Conservation (phyloP, 2,888 invertebrate species). For the Cosmopolites sordidus region DNA sequence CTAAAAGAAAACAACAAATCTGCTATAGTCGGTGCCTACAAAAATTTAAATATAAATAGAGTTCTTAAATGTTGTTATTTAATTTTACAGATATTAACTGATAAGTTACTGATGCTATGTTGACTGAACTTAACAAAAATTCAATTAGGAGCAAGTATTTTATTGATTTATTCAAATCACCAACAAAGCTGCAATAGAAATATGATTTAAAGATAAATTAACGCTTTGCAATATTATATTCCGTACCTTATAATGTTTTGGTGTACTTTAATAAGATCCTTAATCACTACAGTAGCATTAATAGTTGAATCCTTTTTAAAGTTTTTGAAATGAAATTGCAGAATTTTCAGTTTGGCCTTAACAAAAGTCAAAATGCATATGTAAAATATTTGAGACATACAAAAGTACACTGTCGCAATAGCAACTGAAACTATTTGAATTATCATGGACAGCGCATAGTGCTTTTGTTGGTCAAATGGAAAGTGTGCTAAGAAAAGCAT, state of each 20-base stretch:
- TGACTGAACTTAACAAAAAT: conserved; percentile 6
- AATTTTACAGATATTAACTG: conserved; percentile 7
- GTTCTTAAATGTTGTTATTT: neutral
- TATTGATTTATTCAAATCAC: neutral
- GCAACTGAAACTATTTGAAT: neutral
- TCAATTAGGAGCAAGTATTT: neutral
- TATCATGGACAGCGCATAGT: conserved; percentile 5
- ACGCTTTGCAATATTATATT: no score
- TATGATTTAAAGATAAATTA: no score
- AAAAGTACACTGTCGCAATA: conserved; percentile 5
- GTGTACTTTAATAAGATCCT: conserved; percentile 6
- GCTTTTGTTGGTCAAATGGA: conserved; percentile 12
- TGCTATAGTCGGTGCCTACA: conserved; percentile 3
- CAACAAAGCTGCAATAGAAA: neutral
- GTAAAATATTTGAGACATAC: conserved; percentile 14
- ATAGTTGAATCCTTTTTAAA: conserved; percentile 3
- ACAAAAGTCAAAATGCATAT: conserved; percentile 8
- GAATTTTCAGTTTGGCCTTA: conserved; percentile 5
- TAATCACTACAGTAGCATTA: neutral
- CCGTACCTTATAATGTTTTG: conserved; percentile 12
- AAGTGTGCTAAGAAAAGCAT: conserved; percentile 11
- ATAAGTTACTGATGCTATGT: conserved; percentile 8
- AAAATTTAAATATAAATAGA: neutral
- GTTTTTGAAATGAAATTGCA: conserved; percentile 7
- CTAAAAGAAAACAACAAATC: neutral